Conservation (phyloP, 2,797 vertebrate species). For the Bovichtus diacanthus region DNA sequence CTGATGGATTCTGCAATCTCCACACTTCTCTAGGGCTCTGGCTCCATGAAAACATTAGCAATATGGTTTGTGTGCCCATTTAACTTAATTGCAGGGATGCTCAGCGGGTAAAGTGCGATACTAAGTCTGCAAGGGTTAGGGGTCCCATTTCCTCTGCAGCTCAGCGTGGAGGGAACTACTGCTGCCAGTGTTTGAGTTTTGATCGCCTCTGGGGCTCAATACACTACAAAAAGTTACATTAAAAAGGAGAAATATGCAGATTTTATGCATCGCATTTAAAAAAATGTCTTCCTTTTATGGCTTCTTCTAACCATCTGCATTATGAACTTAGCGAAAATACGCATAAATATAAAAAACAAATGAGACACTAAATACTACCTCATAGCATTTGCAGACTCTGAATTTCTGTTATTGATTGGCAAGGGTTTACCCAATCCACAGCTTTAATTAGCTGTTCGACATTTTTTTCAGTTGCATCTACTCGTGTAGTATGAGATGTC, state of each 20-base stretch:
- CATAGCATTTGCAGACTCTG: background rate
- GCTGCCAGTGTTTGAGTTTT: background rate
- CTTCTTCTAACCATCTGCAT: background rate
- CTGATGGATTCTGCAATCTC: constrained; percentile 69
- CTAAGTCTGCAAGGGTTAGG: constrained; percentile 38
- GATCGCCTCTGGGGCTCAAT: background rate
- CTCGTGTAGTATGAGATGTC: background rate
- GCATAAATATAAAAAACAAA: background rate
- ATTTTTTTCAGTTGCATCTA: background rate
- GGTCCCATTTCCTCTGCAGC: constrained; percentile 27
- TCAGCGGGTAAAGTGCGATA: constrained; percentile 36
- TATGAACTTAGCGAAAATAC: background rate
- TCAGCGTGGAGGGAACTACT: constrained; percentile 10
- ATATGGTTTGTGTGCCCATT: constrained; percentile 67
- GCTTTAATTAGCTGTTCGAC: background rate
- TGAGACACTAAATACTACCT: background rate
- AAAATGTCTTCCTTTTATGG: background rate
- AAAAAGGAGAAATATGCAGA: background rate
- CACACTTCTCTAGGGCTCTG: constrained; percentile 44
- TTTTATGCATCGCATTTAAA: background rate
- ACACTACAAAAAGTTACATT: background rate
- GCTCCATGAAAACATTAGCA: constrained; percentile 61
- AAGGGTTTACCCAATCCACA: background rate
- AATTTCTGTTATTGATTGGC: background rate
- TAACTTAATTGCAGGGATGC: constrained; percentile 60